Conservation (phyloP, 2,888 invertebrate genomes). For the Anodontia alba region DNA sequence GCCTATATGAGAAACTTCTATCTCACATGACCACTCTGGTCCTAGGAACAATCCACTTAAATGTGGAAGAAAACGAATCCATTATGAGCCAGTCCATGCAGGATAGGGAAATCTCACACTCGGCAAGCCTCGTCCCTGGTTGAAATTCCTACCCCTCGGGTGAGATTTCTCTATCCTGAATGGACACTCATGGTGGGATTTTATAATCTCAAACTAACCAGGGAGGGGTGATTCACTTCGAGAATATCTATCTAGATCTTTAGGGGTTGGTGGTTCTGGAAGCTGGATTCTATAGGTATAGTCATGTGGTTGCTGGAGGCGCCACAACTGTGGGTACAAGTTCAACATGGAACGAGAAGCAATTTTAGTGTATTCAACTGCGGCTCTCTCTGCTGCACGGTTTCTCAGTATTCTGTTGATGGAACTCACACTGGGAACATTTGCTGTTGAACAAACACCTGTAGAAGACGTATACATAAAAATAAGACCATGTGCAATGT, state of each 20-base stretch:
- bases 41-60: too few species aligned
- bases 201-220: too few species aligned
- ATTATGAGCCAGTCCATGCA: too few species aligned
- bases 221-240: constrained; percentile 14
- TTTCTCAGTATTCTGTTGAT: constrained; percentile 98
- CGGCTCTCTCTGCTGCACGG: constrained; percentile 97
- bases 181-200: too few species aligned
- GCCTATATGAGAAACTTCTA: too few species aligned
- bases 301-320: constrained; percentile 38
- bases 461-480: too few species aligned
- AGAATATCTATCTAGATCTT: neutral
- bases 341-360: constrained; percentile 68
- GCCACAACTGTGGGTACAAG: constrained; percentile 63
- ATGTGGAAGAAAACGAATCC: too few species aligned
- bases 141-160: too few species aligned
- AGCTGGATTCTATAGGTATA: constrained; percentile 27
- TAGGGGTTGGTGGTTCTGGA: constrained; percentile 23
- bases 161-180: too few species aligned
- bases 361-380: constrained; percentile 94
- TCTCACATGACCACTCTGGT: too few species aligned
- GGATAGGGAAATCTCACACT: too few species aligned
- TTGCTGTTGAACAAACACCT: constrained; percentile 96
- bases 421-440: constrained; percentile 98
- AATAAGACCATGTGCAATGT: neutral
- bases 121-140: too few species aligned